phyloP scores from a whole-genome alignment of 1,140 invertebrate genomes.

The Platyura marginata region DNA sequence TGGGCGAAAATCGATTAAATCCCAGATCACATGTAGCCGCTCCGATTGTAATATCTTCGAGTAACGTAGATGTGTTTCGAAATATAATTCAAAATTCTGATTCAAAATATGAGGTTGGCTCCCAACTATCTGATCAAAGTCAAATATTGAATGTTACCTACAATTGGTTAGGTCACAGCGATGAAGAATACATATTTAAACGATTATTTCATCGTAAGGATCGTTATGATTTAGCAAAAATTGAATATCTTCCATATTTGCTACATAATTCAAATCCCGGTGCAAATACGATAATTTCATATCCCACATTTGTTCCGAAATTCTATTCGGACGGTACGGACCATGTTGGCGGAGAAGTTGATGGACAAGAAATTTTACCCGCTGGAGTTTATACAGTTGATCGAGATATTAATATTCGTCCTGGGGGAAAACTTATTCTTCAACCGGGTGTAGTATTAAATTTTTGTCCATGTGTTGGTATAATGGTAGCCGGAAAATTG shows the following conservation, averaged over 20 bases:
- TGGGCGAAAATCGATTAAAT: constrained; percentile 35
- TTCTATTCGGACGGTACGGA: constrained; percentile 47
- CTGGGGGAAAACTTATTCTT: constrained; percentile 69
- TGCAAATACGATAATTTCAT: constrained; percentile 50
- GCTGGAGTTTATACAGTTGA: constrained; percentile 69
- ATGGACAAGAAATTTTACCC: constrained; percentile 59
- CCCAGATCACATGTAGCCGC: constrained; percentile 78
- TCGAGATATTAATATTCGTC: constrained; percentile 79
- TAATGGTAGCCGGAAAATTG: constrained; percentile 87
- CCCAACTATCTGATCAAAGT: constrained; percentile 86
- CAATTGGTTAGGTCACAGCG: constrained; percentile 78
- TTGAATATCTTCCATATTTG: constrained; percentile 69
- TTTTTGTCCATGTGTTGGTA: constrained; percentile 81
- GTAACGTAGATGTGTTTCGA: constrained; percentile 73
- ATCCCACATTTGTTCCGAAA: constrained; percentile 53
- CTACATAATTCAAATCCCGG: constrained; percentile 67
- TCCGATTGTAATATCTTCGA: constrained; percentile 72
- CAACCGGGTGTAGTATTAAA: constrained; percentile 71
- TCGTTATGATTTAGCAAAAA: constrained; percentile 77
- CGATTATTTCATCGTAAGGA: constrained; percentile 79
- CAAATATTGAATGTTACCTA: constrained; percentile 81
- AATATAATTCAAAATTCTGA: constrained; percentile 87
- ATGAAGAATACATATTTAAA: constrained; percentile 60
- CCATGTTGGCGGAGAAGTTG: constrained; percentile 72
- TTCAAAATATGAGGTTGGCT: constrained; percentile 85